These are phyloP conservation scores for Nomada fabriciana DNA, from an alignment of 2,888 invertebrate species.

Conservation along the genomic window DNA sequence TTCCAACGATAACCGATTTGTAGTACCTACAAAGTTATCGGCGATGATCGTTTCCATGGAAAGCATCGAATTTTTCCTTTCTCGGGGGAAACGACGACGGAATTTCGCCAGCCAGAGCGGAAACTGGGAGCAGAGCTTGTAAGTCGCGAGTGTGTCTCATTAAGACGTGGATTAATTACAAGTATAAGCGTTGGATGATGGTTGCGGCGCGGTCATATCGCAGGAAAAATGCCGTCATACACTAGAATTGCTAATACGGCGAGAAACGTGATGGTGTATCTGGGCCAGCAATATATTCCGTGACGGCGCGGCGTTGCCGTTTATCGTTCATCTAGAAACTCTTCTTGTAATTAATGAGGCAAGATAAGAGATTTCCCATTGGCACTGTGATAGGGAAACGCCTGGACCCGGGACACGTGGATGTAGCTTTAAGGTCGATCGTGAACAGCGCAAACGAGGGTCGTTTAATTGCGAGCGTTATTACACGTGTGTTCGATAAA, in stretches of 20 bases:
- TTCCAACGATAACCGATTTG: no score
- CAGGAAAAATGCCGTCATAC: constrained; percentile 49
- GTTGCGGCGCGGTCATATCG: constrained; percentile 6
- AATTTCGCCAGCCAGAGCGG: constrained; percentile 28
- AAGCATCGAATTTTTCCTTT: background rate
- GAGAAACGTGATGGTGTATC: constrained; percentile 32
- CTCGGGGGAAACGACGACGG: constrained; percentile 5
- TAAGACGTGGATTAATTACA: constrained; percentile 46
- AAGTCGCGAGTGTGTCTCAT: constrained; percentile 9
- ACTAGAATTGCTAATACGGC: constrained; percentile 59
- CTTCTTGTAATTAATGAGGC: constrained; percentile 50
- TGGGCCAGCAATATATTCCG: constrained; percentile 52
- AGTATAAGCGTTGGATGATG: constrained; percentile 41
- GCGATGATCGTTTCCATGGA: background rate
- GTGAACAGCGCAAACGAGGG: constrained; percentile 5
- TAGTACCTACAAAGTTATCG: no score
- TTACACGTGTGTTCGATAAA: background rate
- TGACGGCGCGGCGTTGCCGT: constrained; percentile 20
- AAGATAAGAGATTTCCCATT: constrained; percentile 52
- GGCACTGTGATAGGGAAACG: constrained; percentile 1
- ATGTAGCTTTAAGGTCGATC: background rate
- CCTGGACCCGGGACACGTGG: background rate
- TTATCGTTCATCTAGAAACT: constrained; percentile 55
- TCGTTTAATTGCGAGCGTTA: constrained; percentile 26
- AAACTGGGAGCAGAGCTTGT: constrained; percentile 10